These are phyloP conservation scores for mouse (Mus musculus) DNA, from an alignment of 2,113 vertebrate genomes.

Conservation along the genomic window DNA sequence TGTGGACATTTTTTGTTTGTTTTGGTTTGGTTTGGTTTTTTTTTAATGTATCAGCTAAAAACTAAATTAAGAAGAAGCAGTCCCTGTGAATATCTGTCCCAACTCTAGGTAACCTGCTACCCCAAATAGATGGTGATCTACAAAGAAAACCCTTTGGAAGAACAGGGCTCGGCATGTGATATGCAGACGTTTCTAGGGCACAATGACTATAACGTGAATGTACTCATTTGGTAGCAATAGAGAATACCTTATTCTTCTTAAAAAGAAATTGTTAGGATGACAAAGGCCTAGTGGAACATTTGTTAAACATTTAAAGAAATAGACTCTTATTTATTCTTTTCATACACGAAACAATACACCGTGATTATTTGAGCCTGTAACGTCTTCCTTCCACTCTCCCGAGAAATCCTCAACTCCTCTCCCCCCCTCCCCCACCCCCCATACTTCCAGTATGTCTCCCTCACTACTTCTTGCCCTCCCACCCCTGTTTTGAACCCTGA, in stretches of 20 bases:
- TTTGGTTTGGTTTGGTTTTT: not conserved
- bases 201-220: not conserved
- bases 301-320: not conserved
- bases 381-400: not conserved
- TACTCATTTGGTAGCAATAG: constrained; percentile 2
- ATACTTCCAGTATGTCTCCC: not conserved
- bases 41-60: not conserved
- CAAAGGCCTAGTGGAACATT: constrained; percentile 9
- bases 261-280: not conserved
- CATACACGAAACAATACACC: not conserved
- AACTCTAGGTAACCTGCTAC: not conserved
- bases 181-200: not conserved
- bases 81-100: not conserved
- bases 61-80: not conserved
- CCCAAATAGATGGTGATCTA: not conserved
- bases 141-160: constrained; percentile 34
- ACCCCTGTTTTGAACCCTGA: not conserved
- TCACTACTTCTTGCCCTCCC: not conserved
- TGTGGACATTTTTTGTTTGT: not conserved
- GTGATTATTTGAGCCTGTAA: not conserved
- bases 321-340: not conserved
- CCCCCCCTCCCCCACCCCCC: not conserved
- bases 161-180: not conserved
- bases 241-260: constrained; percentile 17
- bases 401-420: not conserved